Percentiles rank a stretch among this genome's conserved stretches.
These are phyloP conservation scores for Sturmia bella DNA, from an alignment of 2,888 invertebrate genomes.

Conservation along the genomic window DNA sequence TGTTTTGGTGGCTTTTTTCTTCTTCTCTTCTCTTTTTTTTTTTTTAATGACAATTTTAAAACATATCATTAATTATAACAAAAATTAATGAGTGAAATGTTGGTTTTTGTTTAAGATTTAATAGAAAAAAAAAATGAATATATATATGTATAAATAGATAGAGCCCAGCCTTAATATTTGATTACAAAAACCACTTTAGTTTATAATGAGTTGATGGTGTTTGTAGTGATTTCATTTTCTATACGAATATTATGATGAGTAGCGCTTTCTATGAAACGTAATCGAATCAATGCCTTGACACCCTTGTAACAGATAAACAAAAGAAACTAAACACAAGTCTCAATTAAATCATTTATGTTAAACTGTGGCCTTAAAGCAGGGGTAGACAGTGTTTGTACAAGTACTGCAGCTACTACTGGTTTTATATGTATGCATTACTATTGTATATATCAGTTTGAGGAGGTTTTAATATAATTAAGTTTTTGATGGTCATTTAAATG, in stretches of 20 bases:
- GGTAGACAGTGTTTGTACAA: too few relatives aligned
- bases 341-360: too few relatives aligned
- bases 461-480: too few relatives aligned
- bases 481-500: too few relatives aligned
- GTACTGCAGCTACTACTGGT: too few relatives aligned
- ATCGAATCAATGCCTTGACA: background rate
- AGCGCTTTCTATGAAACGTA: too few relatives aligned
- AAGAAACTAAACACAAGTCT: too few relatives aligned
- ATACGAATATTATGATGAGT: too few relatives aligned
- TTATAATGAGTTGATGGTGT: background rate
- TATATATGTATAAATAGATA: background rate
- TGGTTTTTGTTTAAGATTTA: constrained; percentile 13
- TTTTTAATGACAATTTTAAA: constrained; percentile 43
- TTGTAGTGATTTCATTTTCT: constrained; percentile 5
- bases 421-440: too few relatives aligned
- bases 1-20: background rate
- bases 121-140: too few relatives aligned
- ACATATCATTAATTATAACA: constrained; percentile 47
- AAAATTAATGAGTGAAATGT: constrained; percentile 29
- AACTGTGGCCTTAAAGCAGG: too few relatives aligned
- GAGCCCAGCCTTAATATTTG: constrained; percentile 32
- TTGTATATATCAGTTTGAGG: too few relatives aligned
- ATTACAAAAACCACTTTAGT: background rate
- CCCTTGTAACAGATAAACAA: background rate
- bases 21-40: constrained; percentile 12